A percentile compares a stretch with the other conserved stretches of the same genome.
Conservation (phyloP, 2,888 invertebrate genomes). For the Merodon equestris region DNA sequence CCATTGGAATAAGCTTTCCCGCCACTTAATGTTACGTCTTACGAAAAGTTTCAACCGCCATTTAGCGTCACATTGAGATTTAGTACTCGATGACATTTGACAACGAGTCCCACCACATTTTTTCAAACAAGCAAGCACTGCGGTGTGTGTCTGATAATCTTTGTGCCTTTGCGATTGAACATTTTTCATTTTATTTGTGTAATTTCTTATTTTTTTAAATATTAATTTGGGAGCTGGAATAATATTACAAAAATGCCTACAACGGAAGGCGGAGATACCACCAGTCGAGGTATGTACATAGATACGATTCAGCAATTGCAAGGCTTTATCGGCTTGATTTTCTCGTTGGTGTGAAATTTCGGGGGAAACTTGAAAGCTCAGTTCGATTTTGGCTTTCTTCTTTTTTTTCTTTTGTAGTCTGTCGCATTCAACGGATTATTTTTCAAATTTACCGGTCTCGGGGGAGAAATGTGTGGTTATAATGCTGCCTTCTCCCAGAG, state of each 20-base stretch:
- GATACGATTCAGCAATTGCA: no score
- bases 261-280: constrained; percentile 14
- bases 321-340: not conserved
- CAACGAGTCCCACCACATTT: constrained; percentile 6
- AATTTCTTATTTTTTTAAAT: not conserved
- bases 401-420: constrained; percentile 12
- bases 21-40: no score
- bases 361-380: not conserved
- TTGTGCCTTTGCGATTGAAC: not conserved
- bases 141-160: constrained; percentile 8
- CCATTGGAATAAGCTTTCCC: no score
- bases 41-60: no score
- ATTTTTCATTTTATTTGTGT: constrained; percentile 2
- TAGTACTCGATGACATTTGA: no score
- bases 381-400: not conserved
- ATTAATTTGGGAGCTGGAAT: no score
- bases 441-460: constrained; percentile 42
- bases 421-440: constrained; percentile 33
- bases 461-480: not conserved
- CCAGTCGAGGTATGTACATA: constrained; percentile 34
- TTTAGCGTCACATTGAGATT: no score
- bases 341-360: not conserved
- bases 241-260: constrained; percentile 21
- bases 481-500: not conserved
- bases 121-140: constrained; percentile 25